Evolutionary conservation across 2,797 vertebrate genomes (phyloP).

Genomic region (Cossypha heuglini): DNA sequence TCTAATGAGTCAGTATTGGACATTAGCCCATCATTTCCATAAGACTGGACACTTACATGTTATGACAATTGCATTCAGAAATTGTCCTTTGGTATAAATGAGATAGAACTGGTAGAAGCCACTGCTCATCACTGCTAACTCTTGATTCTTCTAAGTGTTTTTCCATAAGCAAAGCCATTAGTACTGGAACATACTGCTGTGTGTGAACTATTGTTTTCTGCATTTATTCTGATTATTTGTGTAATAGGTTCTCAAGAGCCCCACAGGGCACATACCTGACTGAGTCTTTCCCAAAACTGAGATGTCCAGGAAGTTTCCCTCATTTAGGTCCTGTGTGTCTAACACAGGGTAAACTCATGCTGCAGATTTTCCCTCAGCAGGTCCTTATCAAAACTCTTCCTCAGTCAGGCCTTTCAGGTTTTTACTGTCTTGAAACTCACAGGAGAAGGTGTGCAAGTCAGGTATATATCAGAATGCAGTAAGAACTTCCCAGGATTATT

Average conservation of each 20-base stretch:
- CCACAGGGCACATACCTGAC: accelerated
- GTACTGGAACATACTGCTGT: not conserved
- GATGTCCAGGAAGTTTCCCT: not conserved
- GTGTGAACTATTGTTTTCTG: not conserved
- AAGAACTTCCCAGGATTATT: not conserved
- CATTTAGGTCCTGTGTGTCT: not conserved
- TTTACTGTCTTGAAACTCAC: not conserved
- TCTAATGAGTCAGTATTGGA: not conserved
- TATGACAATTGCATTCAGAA: not conserved
- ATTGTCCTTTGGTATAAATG: not conserved
- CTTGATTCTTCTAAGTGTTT: not conserved
- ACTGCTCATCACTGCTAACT: not conserved
- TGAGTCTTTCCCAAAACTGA: not conserved
- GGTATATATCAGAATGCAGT: not conserved
- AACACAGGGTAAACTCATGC: not conserved
- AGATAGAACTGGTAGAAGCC: not conserved
- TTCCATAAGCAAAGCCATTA: not conserved
- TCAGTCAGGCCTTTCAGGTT: not conserved
- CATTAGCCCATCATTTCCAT: not conserved
- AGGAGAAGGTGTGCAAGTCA: not conserved
- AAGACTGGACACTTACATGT: not conserved
- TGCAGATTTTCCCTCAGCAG: not conserved
- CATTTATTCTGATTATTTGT: not conserved
- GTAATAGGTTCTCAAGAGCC: not conserved
- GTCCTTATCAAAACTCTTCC: not conserved